phyloP scores from a whole-genome alignment of 2,888 invertebrate genomes.

The Cheiracanthium punctorium region DNA sequence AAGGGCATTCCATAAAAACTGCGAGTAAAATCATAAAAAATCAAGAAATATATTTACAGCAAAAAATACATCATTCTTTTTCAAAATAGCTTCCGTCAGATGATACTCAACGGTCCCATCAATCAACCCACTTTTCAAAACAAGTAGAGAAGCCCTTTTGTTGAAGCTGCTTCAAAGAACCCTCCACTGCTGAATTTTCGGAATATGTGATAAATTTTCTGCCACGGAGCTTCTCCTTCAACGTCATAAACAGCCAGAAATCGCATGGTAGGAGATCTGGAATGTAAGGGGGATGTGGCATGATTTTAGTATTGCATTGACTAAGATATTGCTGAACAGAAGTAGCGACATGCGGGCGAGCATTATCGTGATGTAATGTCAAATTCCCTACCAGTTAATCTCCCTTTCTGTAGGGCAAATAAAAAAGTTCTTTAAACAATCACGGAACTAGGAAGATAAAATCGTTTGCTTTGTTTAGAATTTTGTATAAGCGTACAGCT shows the following conservation, averaged over 20 bases:
- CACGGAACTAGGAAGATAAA: no score
- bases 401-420: no score
- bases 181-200: background rate
- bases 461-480: no score
- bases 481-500: no score
- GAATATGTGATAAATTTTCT: constrained; percentile 4
- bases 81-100: constrained; percentile 1
- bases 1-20: constrained; percentile 12
- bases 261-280: background rate
- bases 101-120: constrained; percentile 11
- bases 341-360: constrained; percentile 14
- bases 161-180: constrained; percentile 10
- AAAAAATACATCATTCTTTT: constrained; percentile 15
- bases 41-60: constrained; percentile 2
- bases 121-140: constrained; percentile 13
- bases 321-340: constrained; percentile 25
- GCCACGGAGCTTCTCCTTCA: constrained; percentile 3
- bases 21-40: constrained; percentile 25
- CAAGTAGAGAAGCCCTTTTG: background rate
- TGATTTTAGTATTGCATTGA: constrained; percentile 7
- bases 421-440: no score
- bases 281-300: constrained; percentile 17
- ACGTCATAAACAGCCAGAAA: constrained; percentile 1
- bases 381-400: background rate
- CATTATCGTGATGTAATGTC: constrained; percentile 14